Evolutionary conservation across 2,113 vertebrate species (phyloP).

Genomic region (Strix aluco): DNA sequence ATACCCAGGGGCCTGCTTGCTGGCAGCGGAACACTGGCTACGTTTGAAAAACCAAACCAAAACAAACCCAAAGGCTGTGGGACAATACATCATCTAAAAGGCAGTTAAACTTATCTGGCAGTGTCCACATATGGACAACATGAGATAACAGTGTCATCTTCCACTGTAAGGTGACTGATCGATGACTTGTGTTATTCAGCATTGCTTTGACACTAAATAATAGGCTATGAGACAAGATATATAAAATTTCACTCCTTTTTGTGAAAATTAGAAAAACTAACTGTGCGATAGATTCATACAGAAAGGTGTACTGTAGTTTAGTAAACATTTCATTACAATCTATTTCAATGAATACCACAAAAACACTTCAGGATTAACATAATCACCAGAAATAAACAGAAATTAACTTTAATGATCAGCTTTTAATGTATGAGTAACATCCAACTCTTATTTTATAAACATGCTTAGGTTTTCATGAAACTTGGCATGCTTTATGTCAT

Average conservation of each 20-base stretch:
- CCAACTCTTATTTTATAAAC: neutral
- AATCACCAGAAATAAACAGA: conserved; percentile 39
- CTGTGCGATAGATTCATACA: neutral
- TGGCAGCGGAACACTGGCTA: neutral
- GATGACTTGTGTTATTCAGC: neutral
- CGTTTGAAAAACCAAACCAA: conserved; percentile 24
- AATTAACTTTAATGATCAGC: neutral
- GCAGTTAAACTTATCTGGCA: neutral
- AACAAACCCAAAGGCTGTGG: neutral
- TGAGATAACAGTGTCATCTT: neutral
- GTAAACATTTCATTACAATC: neutral
- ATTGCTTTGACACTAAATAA: neutral
- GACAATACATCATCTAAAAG: neutral
- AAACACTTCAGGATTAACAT: neutral
- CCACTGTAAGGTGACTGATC: neutral
- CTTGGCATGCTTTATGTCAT: neutral
- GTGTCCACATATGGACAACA: neutral
- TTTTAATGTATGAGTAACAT: neutral
- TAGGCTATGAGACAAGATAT: neutral
- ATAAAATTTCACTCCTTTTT: neutral
- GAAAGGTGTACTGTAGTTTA: neutral
- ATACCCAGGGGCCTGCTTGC: neutral
- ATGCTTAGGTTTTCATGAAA: conserved; percentile 6
- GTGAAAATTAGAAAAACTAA: neutral
- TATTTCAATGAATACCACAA: neutral